Conservation (phyloP, 2,113 vertebrate species). For the Butorides virescens region DNA sequence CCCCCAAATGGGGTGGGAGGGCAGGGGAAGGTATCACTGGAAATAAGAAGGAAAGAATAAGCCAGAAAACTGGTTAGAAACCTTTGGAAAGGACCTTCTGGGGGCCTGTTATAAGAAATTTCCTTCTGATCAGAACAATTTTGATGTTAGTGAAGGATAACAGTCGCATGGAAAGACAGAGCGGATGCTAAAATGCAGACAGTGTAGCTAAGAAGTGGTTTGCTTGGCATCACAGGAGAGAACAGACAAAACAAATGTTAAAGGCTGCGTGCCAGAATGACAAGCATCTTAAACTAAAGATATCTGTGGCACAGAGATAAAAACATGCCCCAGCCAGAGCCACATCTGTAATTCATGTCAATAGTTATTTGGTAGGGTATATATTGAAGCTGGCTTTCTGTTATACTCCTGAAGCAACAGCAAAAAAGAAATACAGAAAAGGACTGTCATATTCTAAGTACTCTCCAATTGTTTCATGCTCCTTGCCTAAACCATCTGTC, state of each 20-base stretch:
- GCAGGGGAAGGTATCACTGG: neutral
- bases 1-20: too few relatives aligned
- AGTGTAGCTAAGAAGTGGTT: neutral
- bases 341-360: neutral
- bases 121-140: neutral
- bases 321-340: neutral
- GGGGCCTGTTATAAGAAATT: neutral
- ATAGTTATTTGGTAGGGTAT: neutral
- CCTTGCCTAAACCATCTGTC: neutral
- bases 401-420: neutral
- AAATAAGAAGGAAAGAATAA: neutral
- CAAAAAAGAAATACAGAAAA: neutral
- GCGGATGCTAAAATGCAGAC: constrained; percentile 28
- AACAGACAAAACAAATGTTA: constrained; percentile 26
- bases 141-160: neutral
- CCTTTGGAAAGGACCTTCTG: neutral
- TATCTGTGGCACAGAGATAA: neutral
- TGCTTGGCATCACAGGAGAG: neutral
- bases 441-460: neutral
- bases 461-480: neutral
- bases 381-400: neutral
- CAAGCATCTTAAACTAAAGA: constrained; percentile 3
- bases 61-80: neutral
- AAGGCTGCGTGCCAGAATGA: neutral
- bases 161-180: neutral